Percentiles rank a stretch among this genome's conserved stretches.
Evolutionary conservation across 1,140 invertebrate genomes (phyloP).

Genomic region (Pseudomyrmex flavicornis): DNA sequence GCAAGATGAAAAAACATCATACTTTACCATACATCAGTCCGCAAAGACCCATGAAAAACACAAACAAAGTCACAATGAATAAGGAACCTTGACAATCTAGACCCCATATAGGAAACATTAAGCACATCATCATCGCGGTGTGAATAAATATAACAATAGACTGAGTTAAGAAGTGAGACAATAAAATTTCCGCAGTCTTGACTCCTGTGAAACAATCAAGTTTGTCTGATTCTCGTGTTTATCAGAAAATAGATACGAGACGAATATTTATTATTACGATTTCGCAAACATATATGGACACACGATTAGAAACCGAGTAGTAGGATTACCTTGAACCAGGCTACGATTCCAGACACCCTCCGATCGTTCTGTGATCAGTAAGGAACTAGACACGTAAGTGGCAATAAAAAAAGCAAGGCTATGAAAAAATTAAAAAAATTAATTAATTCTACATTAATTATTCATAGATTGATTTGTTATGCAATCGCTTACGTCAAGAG

Average conservation of each 20-base stretch:
- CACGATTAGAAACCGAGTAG: not conserved
- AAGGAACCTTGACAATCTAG: slow-evolving; percentile 88
- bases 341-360: slow-evolving; percentile 92
- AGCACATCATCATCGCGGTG: slow-evolving; percentile 86
- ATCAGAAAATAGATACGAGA: not conserved
- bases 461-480: not conserved
- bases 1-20: no score
- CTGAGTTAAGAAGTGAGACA: slow-evolving; percentile 92
- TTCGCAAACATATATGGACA: not conserved
- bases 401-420: slow-evolving; percentile 93
- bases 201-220: slow-evolving; percentile 84
- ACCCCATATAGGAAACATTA: slow-evolving; percentile 87
- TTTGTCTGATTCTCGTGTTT: not conserved
- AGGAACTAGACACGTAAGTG: slow-evolving; percentile 90
- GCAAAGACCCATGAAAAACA: slow-evolving; percentile 87
- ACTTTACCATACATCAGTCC: slow-evolving; percentile 90
- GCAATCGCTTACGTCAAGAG: slow-evolving; percentile 87
- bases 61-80: slow-evolving; percentile 84
- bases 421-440: slow-evolving; percentile 50
- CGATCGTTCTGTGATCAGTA: slow-evolving; percentile 92
- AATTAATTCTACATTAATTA: no score
- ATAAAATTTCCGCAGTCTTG: slow-evolving; percentile 88
- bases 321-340: slow-evolving; percentile 89
- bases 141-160: slow-evolving; percentile 90
- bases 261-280: not conserved